Evolutionary conservation across 2,888 invertebrate species (phyloP), one percentile per base, ranked within the genome.

Genomic region (Chromoteleia sp.): DNA sequence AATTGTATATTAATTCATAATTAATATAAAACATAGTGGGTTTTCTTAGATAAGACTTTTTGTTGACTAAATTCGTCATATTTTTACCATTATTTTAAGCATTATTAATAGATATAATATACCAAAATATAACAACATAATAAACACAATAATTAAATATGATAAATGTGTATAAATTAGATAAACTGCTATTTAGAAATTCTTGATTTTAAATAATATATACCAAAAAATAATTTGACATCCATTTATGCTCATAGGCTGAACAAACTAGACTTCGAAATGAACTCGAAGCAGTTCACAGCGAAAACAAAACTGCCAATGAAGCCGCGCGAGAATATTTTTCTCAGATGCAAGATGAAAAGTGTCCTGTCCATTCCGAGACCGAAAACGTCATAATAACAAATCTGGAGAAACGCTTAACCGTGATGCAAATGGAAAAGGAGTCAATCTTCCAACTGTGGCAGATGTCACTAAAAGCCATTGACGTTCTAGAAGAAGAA

Each of bases 401-500:
- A 1, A 90, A 90, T 85, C 83, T 91, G 30, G 88, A 91, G 45
- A 89, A 91, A 58, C 88, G 88, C 3, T 84, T 91, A 1, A 58
- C 82, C 1, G 68, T 88, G 3, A 71, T 91, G 56, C 89, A 91
- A 76, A 86, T 88, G 93, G 96, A 96, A 92, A 94, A 95, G 85
- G 94, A 94, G 58, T 94, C 94, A 0, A 92, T 95, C 1, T 92
- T 93, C 50, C 93, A 94, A 14, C 88, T 96, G 33, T 96, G 95
- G 94, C 94, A 94, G 88, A 94, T 94, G 78, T 94, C 95, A 0
- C 92, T 95, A 78, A 94, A 94, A 87, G 94, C 95, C 0, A 94
- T 96, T 54, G 94, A 94, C 36, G 93, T 93, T 56, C 92, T 96
- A 73, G 96, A 96, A 87, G 93, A 93, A 15, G 95, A 96, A 91